Conservation (phyloP, 2,888 invertebrate species). For the Nomada flava region DNA sequence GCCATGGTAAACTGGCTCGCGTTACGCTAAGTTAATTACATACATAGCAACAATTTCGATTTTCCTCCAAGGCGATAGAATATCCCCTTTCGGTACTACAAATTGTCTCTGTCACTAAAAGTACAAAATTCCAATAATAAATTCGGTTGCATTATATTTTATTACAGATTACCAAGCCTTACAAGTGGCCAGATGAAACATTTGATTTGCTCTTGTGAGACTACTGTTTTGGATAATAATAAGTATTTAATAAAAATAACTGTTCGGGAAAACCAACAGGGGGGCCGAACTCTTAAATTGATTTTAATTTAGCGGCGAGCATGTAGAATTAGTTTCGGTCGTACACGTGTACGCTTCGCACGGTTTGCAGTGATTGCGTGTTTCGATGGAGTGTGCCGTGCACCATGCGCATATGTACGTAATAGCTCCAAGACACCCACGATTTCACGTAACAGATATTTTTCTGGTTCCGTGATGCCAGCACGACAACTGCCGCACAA, state of each 20-base stretch:
- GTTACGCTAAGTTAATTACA: not conserved
- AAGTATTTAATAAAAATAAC: not conserved
- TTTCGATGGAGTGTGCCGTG: constrained; percentile 71
- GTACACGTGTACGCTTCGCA: constrained; percentile 80
- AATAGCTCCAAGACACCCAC: constrained; percentile 22
- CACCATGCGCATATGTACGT: constrained; percentile 49
- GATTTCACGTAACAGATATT: constrained; percentile 42
- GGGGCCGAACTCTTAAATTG: constrained; percentile 66
- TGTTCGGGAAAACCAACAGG: constrained; percentile 28
- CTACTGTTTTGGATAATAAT: not conserved
- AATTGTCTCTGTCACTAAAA: not conserved
- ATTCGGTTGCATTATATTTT: too few relatives aligned
- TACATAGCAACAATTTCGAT: not conserved
- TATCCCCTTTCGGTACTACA: not conserved
- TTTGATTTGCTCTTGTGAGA: not conserved
- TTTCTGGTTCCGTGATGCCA: constrained; percentile 13
- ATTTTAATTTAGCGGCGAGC: constrained; percentile 73
- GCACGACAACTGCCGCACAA: constrained; percentile 29
- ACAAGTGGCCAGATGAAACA: not conserved
- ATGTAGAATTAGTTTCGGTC: constrained; percentile 65
- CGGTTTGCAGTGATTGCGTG: constrained; percentile 82
- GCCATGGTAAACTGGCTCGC: constrained; percentile 6
- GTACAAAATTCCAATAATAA: not conserved
- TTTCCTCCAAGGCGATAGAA: not conserved
- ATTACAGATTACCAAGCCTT: not conserved